phyloP scores from a whole-genome alignment of 2,888 invertebrate genomes.

The Lasioglossum marginatum region DNA sequence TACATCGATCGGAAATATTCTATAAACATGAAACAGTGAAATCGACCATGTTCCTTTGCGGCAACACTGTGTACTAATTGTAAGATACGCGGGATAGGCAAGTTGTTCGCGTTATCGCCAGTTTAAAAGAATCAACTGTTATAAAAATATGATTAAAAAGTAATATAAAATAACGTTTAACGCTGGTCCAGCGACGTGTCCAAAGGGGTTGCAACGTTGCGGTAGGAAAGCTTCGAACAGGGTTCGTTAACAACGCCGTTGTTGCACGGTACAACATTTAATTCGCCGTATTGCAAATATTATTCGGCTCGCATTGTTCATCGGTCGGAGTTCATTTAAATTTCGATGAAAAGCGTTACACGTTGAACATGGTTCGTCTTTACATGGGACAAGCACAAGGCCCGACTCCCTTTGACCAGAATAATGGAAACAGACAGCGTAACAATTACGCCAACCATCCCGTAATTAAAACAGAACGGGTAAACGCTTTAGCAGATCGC shows the following conservation, averaged over 20 bases:
- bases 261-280: constrained; percentile 3
- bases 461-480: not conserved
- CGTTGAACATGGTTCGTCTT: not conserved
- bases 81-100: too few species aligned
- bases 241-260: not conserved
- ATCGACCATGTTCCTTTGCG: too few species aligned
- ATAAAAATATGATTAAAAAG: too few species aligned
- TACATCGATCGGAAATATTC: not conserved
- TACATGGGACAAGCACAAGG: not conserved
- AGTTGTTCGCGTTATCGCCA: too few species aligned
- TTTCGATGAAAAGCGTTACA: not conserved
- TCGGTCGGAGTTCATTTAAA: not conserved
- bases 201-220: not conserved
- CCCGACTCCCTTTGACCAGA: not conserved
- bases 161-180: not conserved
- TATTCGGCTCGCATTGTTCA: not conserved
- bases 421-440: not conserved
- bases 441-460: not conserved
- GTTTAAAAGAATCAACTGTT: too few species aligned
- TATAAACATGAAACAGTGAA: too few species aligned
- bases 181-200: not conserved
- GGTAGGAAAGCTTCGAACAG: constrained; percentile 2
- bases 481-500: not conserved
- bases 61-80: too few species aligned
- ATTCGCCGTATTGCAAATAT: constrained; percentile 14